A percentile compares a stretch with the other conserved stretches of the same genome.
phyloP scores from a whole-genome alignment of 2,888 invertebrate genomes.

The Lottia gigantea region DNA sequence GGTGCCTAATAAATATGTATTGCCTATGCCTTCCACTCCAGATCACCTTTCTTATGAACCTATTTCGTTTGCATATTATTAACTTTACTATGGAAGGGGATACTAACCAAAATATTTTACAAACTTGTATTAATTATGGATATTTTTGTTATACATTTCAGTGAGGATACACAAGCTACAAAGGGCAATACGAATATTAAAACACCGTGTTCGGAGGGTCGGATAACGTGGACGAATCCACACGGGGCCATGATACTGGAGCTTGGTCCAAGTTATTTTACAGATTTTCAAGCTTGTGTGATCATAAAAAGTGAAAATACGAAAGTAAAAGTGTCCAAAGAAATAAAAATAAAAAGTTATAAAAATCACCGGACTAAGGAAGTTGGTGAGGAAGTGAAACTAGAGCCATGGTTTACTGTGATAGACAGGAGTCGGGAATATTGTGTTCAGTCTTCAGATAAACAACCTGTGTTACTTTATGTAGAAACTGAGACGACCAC shows the following conservation, averaged over 20 bases:
- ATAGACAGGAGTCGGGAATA: conserved; percentile 2
- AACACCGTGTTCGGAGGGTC: conserved; percentile 17
- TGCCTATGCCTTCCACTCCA: too few species aligned
- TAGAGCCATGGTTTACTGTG: conserved; percentile 8
- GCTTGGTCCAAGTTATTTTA: conserved; percentile 13
- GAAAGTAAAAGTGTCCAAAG: conserved; percentile 13
- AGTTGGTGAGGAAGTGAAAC: background rate
- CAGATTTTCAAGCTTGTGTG: conserved; percentile 15
- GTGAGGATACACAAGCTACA: conserved; percentile 18
- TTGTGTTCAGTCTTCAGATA: background rate
- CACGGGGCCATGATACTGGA: conserved; percentile 20
- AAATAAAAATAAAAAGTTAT: background rate
- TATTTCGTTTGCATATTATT: too few species aligned
- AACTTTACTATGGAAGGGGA: too few species aligned
- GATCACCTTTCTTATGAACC: too few species aligned
- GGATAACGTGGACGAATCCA: conserved; percentile 18
- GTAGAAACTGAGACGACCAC: conserved; percentile 44
- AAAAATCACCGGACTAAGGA: conserved; percentile 1
- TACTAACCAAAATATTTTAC: too few species aligned
- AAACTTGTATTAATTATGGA: background rate
- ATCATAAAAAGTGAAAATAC: conserved; percentile 15
- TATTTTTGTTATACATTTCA: conserved; percentile 14
- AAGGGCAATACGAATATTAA: conserved; percentile 18
- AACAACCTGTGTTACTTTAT: conserved; percentile 36
- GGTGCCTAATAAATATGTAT: too few species aligned